phyloP scores from a whole-genome alignment of 2,113 vertebrate species.

The Martes martes region DNA sequence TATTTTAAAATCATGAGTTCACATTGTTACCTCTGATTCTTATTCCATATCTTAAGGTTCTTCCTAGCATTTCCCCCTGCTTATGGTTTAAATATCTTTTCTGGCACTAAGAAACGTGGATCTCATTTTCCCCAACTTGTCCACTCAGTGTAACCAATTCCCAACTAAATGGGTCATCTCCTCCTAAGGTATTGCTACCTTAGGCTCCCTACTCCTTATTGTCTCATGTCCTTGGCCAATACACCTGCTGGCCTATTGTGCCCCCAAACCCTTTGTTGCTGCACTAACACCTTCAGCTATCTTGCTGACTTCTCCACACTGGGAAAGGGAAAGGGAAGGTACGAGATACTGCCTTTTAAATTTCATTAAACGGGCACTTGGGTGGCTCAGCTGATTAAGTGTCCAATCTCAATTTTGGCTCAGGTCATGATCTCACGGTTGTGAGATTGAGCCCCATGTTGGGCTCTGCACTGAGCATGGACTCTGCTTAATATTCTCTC shows the following conservation, averaged over 20 bases:
- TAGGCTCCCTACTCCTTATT: neutral
- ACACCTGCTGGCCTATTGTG: neutral
- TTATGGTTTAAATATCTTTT: neutral
- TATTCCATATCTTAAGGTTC: neutral
- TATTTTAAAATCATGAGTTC: neutral
- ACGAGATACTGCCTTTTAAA: neutral
- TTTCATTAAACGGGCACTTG: neutral
- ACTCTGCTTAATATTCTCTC: neutral
- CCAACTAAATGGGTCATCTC: neutral
- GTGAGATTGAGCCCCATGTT: neutral
- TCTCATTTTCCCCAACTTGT: neutral
- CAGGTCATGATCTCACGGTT: neutral
- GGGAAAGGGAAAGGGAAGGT: neutral
- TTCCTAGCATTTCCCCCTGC: neutral
- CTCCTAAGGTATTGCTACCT: neutral
- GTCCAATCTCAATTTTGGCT: neutral
- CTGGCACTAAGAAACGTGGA: neutral
- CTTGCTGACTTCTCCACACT: neutral
- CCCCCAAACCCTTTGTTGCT: too few relatives aligned
- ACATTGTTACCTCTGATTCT: neutral
- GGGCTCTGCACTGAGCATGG: neutral
- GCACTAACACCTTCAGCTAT: neutral
- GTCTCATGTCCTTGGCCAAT: neutral
- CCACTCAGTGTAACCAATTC: neutral
- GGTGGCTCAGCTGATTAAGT: neutral